Conservation (phyloP, 2,888 invertebrate genomes). For the Parnassius apollo region DNA sequence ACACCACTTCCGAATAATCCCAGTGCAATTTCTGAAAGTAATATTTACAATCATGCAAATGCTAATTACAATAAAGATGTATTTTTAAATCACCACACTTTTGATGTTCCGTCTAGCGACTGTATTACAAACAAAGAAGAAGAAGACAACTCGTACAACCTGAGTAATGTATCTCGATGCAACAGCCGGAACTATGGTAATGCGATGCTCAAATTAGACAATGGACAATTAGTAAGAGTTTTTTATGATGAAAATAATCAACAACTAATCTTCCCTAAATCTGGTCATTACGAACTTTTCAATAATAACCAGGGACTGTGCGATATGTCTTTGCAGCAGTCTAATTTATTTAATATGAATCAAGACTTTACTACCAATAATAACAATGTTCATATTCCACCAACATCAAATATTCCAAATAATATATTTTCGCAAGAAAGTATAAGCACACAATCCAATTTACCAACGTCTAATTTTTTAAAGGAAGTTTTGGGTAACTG, state of each 20-base stretch:
- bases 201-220: constrained; percentile 70
- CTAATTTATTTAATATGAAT: constrained; percentile 62
- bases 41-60: constrained; percentile 58
- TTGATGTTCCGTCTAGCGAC: constrained; percentile 57
- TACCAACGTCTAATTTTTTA: constrained; percentile 79
- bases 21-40: constrained; percentile 57
- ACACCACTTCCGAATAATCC: constrained; percentile 51
- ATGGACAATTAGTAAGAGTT: constrained; percentile 69
- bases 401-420: constrained; percentile 45
- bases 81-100: constrained; percentile 65
- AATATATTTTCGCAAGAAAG: constrained; percentile 51
- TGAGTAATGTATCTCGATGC: constrained; percentile 50
- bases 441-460: constrained; percentile 47
- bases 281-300: constrained; percentile 73
- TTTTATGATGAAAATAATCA: constrained; percentile 74
- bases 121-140: constrained; percentile 56
- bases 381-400: constrained; percentile 48
- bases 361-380: constrained; percentile 63
- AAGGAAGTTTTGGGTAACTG: constrained; percentile 88
- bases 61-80: constrained; percentile 61
- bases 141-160: constrained; percentile 57
- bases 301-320: constrained; percentile 63
- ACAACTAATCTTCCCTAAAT: constrained; percentile 70
- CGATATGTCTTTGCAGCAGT: constrained; percentile 58
- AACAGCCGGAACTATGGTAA: constrained; percentile 67